phyloP scores from a whole-genome alignment of 2,113 vertebrate genomes.

The Perccottus glenii region DNA sequence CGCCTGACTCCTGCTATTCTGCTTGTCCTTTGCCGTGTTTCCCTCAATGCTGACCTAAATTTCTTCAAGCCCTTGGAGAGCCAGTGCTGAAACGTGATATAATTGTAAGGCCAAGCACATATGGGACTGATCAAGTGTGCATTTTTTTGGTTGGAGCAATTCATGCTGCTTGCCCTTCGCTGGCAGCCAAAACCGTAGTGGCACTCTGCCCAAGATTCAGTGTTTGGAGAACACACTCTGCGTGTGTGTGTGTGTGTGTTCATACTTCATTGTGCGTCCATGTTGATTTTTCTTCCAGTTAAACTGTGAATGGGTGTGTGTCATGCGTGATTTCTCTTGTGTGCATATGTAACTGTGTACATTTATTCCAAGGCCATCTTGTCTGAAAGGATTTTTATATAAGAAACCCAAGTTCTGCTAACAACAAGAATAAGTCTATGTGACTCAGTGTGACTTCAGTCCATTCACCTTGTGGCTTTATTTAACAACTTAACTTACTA shows the following conservation, averaged over 20 bases:
- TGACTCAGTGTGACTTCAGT: neutral
- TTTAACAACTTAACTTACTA: too few species aligned
- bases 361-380: conserved; percentile 37
- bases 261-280: conserved; percentile 23
- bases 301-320: conserved; percentile 51
- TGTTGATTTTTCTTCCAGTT: conserved; percentile 18
- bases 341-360: conserved; percentile 49
- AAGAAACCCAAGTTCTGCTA: neutral
- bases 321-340: conserved; percentile 38
- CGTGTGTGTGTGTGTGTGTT: conserved; percentile 23
- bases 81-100: conserved; percentile 71
- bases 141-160: conserved; percentile 79
- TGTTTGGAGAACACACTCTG: conserved; percentile 67
- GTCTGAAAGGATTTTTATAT: conserved; percentile 5
- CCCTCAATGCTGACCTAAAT: conserved; percentile 67
- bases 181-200: conserved; percentile 74
- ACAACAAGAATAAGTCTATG: neutral
- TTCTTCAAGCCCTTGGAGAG: conserved; percentile 61
- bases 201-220: conserved; percentile 62
- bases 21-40: conserved; percentile 58
- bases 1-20: conserved; percentile 56
- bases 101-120: conserved; percentile 77
- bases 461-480: too few species aligned
- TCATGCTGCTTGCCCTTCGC: conserved; percentile 79
- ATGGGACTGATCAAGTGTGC: conserved; percentile 80